These are phyloP conservation scores for Eilema depressum DNA, from an alignment of 2,888 invertebrate genomes.

Conservation along the genomic window DNA sequence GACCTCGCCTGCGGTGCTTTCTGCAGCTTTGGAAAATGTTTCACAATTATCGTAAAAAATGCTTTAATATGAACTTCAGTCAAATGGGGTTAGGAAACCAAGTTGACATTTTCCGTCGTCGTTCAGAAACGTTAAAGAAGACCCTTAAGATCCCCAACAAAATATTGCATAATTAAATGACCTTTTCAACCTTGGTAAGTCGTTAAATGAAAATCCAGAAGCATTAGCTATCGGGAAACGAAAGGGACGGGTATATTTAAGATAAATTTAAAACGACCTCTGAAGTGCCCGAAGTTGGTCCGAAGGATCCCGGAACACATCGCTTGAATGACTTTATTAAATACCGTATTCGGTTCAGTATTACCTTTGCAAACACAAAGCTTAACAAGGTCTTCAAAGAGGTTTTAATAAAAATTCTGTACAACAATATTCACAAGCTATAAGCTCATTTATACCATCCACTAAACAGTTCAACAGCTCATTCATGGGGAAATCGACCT, in stretches of 20 bases:
- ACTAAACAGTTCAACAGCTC: constrained; percentile 53
- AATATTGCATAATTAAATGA: constrained; percentile 4
- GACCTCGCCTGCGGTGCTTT: not conserved
- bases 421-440: constrained; percentile 31
- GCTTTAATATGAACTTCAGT: not conserved
- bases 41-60: not conserved
- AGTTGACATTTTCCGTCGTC: not conserved
- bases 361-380: constrained; percentile 31
- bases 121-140: not conserved
- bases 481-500: constrained; percentile 61
- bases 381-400: constrained; percentile 30
- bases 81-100: not conserved
- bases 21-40: not conserved
- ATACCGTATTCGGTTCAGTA: constrained; percentile 25
- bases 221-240: not conserved
- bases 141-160: not conserved
- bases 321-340: constrained; percentile 26
- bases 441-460: constrained; percentile 32
- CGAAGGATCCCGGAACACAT: constrained; percentile 11
- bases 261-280: not conserved
- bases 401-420: constrained; percentile 31
- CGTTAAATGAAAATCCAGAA: not conserved
- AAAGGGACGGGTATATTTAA: not conserved
- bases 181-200: not conserved
- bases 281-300: constrained; percentile 11